Conservation (phyloP, 1,140 invertebrate genomes). For the Drosophila pseudoananassae region DNA sequence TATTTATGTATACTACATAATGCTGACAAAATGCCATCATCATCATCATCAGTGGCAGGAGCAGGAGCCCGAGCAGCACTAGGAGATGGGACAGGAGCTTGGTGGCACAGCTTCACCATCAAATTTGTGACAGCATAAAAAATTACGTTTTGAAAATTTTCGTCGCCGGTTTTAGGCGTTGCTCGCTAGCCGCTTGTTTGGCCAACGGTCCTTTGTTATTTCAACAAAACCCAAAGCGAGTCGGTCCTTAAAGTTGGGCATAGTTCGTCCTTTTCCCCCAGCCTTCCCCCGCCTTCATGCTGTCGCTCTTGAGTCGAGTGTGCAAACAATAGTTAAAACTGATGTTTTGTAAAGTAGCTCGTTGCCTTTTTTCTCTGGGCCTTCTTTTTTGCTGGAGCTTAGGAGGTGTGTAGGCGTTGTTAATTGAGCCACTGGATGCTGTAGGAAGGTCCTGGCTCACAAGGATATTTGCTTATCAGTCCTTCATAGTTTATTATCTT, state of each 20-base stretch:
- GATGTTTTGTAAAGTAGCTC: slow-evolving; percentile 73
- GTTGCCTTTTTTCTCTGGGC: slow-evolving; percentile 38
- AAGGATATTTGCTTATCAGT: slow-evolving; percentile 1
- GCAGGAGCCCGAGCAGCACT: slow-evolving; percentile 1
- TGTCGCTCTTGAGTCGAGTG: slow-evolving; percentile 52
- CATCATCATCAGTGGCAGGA: slow-evolving; percentile 30
- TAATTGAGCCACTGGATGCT: slow-evolving; percentile 74
- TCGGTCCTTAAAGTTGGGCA: slow-evolving; percentile 67
- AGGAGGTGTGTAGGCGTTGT: slow-evolving; percentile 30
- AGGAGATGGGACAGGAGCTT: slow-evolving; percentile 11
- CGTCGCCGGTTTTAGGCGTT: slow-evolving; percentile 68
- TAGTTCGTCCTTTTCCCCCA: slow-evolving; percentile 39
- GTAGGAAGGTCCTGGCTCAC: slow-evolving; percentile 3
- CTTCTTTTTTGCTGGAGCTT: too few species aligned
- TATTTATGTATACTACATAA: slow-evolving; percentile 67
- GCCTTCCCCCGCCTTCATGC: neutral
- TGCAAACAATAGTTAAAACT: slow-evolving; percentile 82
- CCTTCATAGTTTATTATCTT: neutral
- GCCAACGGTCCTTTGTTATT: slow-evolving; percentile 74
- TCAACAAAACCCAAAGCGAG: slow-evolving; percentile 56
- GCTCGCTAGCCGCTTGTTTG: slow-evolving; percentile 65
- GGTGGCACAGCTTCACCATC: slow-evolving; percentile 40
- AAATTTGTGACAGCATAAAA: slow-evolving; percentile 78
- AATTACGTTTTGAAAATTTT: slow-evolving; percentile 67
- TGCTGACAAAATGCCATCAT: slow-evolving; percentile 64